Evolutionary conservation across 2,888 invertebrate species (phyloP), one percentile per base, ranked within the genome.

Genomic region (Congeria kusceri): DNA sequence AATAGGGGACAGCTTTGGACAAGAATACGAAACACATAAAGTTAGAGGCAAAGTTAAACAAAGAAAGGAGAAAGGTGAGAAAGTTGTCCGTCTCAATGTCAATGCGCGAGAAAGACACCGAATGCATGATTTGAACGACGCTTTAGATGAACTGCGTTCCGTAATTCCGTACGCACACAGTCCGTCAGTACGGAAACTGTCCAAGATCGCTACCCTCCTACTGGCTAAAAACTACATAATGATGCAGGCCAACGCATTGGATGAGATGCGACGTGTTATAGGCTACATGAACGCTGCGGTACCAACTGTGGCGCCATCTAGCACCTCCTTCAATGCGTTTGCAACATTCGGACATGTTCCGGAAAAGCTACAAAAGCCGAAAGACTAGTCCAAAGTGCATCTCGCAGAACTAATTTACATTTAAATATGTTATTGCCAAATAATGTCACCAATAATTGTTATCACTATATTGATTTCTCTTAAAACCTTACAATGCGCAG

Each of bases 101-200:
- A 94, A 94, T 87, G 93, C 94, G 7, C 87, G 94, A 39, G 94
- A 94, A 86, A 85, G 94, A 46, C 85, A 93, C 59, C 87, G 94
- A 65, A 94, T 94, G 94, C 94, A 94, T 84, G 94, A 94, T 84
- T 83, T 94, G 72, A 94, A 94, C 86, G 93, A 94, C 77, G 93
- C 93, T 0, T 87, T 93, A 65, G 93, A 93, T 77, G 92, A 92
- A 68, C 88, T 93, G 28, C 85, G 93, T 3, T 88, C 90, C 2
- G 93, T 93, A 56, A 93, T 93, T 28, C 93, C 93, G 18, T 93
- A 93, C 83, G 93, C 93, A 0, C 93, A 93, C 86, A 91, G 91
- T 74, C 93, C 93, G 4, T 93, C 92, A 5, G 93, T 93, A 20
- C 80, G 93, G 58, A 93, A 93, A 87, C 90, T 93, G 25, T 92